A percentile compares a stretch with the other conserved stretches of the same genome.
Conservation (phyloP, 1,140 invertebrate species). For the Drosophila watanabei region DNA sequence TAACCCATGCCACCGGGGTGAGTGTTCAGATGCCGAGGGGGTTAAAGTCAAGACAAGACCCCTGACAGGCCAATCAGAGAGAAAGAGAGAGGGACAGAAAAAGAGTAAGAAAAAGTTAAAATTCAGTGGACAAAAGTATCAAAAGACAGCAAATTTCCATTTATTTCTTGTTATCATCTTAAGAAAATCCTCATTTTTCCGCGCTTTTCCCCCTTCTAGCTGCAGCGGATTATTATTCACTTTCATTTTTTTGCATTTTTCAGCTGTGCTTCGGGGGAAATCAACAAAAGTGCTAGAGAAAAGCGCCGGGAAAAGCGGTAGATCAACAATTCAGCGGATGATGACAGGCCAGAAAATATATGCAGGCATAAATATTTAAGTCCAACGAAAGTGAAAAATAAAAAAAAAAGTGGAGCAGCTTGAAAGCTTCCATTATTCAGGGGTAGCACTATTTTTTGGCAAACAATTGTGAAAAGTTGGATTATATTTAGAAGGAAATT, state of each 20-base stretch:
- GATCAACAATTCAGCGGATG: slow-evolving; percentile 31
- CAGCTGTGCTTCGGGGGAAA: background rate
- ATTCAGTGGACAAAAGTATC: slow-evolving; percentile 30
- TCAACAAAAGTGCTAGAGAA: slow-evolving; percentile 24
- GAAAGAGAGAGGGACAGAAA: background rate
- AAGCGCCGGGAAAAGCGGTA: background rate
- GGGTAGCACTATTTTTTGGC: background rate
- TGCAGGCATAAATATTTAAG: slow-evolving; percentile 14
- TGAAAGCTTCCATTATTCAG: background rate
- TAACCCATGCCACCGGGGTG: slow-evolving; percentile 6
- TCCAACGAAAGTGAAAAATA: background rate
- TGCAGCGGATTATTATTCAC: slow-evolving; percentile 22
- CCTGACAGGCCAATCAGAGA: slow-evolving; percentile 12
- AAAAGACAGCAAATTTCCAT: slow-evolving; percentile 17
- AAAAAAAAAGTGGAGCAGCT: slow-evolving; percentile 1
- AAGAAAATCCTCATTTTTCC: background rate
- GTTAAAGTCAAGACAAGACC: slow-evolving; percentile 15
- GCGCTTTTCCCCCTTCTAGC: slow-evolving; percentile 1
- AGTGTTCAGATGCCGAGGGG: slow-evolving; percentile 1
- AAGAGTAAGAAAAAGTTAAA: background rate
- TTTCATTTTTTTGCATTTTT: slow-evolving; percentile 3
- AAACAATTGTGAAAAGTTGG: background rate
- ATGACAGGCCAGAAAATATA: slow-evolving; percentile 11
- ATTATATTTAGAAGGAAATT: background rate
- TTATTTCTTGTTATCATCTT: slow-evolving; percentile 5